Conservation (phyloP, 2,888 invertebrate genomes). For the Netelia melanura region DNA sequence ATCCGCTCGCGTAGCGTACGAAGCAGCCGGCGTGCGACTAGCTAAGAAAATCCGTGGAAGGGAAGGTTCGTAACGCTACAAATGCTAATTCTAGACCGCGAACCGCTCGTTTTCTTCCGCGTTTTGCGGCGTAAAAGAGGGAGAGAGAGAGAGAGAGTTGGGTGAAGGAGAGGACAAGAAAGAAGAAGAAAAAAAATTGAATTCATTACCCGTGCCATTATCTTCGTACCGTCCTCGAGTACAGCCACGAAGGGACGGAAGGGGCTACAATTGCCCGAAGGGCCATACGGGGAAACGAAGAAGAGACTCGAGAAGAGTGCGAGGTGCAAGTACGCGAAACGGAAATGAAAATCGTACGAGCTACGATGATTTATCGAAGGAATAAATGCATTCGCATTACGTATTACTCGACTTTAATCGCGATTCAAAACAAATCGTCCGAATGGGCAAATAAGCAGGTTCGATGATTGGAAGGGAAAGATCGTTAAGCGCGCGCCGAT, state of each 20-base stretch:
- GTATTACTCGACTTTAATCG: not conserved
- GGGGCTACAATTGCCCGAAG: slow-evolving; percentile 33
- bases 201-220: slow-evolving; percentile 55
- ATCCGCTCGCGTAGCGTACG: not conserved
- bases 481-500: not conserved
- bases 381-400: slow-evolving; percentile 3
- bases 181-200: slow-evolving; percentile 38
- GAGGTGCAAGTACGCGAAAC: slow-evolving; percentile 32
- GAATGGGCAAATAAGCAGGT: not conserved
- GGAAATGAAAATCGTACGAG: slow-evolving; percentile 56
- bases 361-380: slow-evolving; percentile 32
- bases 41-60: slow-evolving; percentile 52
- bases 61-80: slow-evolving; percentile 59
- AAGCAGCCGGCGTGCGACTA: slow-evolving; percentile 8
- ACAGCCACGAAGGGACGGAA: slow-evolving; percentile 25
- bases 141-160: slow-evolving; percentile 14
- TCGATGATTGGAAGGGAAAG: slow-evolving; percentile 2
- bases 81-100: slow-evolving; percentile 63
- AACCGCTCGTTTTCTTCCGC: slow-evolving; percentile 53
- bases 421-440: not conserved
- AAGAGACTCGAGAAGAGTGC: not conserved
- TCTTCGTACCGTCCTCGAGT: slow-evolving; percentile 37
- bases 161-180: slow-evolving; percentile 23
- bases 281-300: not conserved
- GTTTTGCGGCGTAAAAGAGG: slow-evolving; percentile 42